phyloP scores from a whole-genome alignment of 2,113 vertebrate species.

The Protobothrops mucrosquamatus region DNA sequence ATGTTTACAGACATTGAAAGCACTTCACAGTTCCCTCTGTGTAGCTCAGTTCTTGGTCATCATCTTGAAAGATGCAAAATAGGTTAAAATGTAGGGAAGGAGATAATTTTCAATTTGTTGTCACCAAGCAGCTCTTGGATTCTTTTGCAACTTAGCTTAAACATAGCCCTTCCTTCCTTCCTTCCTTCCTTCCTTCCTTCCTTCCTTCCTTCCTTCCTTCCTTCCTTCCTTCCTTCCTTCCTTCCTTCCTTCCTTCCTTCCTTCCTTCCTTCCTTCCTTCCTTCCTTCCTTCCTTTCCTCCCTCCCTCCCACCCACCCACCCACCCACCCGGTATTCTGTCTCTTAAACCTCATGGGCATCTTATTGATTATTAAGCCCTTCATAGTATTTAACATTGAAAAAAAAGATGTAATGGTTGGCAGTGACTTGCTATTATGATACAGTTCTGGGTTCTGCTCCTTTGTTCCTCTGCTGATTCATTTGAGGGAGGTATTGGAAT shows the following conservation, averaged over 20 bases:
- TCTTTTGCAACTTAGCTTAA: conserved; percentile 61
- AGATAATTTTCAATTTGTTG: conserved; percentile 35
- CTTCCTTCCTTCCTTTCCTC: conserved; percentile 25
- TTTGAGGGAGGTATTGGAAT: conserved; percentile 31
- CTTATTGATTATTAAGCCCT: conserved; percentile 58
- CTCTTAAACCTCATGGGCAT: conserved; percentile 60
- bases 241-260: conserved; percentile 14
- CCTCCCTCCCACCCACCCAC: conserved; percentile 60
- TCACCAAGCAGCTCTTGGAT: conserved; percentile 57
- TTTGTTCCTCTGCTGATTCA: conserved; percentile 29
- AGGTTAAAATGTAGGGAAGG: conserved; percentile 44
- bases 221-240: conserved; percentile 7
- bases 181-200: conserved; percentile 19
- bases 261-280: background rate
- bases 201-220: background rate
- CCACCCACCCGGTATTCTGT: conserved; percentile 60
- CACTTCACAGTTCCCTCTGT: conserved; percentile 66
- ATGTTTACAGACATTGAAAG: conserved; percentile 81
- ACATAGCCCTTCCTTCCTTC: conserved; percentile 14
- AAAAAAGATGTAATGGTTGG: conserved; percentile 52
- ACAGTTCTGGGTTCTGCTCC: background rate
- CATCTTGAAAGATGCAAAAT: conserved; percentile 56
- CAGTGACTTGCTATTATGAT: conserved; percentile 66
- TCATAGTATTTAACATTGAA: conserved; percentile 63
- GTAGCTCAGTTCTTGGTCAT: conserved; percentile 49